Conservation (phyloP, 2,113 vertebrate species). For the Mastomys coucha region DNA sequence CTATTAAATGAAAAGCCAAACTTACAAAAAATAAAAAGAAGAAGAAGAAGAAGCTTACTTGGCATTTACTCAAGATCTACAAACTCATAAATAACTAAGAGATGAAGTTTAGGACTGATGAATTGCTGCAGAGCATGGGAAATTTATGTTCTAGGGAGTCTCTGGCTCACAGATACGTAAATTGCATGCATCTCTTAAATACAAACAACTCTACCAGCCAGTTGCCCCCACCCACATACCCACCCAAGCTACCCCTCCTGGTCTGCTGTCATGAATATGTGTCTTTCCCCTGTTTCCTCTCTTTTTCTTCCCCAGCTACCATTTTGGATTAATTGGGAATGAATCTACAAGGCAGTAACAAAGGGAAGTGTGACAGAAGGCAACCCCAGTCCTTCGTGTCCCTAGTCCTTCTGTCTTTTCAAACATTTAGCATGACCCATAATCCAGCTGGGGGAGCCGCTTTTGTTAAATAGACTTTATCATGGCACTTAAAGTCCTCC, state of each 20-base stretch:
- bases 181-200: slow-evolving; percentile 41
- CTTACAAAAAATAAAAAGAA: neutral
- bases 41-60: slow-evolving; percentile 43
- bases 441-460: no score
- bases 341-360: neutral
- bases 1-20: slow-evolving; percentile 60
- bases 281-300: neutral
- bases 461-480: no score
- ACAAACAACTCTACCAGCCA: slow-evolving; percentile 21
- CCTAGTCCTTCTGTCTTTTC: neutral
- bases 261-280: neutral
- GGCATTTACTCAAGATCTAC: slow-evolving; percentile 52
- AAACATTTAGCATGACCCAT: neutral
- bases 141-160: slow-evolving; percentile 55
- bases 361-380: neutral
- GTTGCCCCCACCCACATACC: neutral
- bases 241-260: neutral
- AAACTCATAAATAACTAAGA: slow-evolving; percentile 68
- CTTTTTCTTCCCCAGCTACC: neutral
- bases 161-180: slow-evolving; percentile 50
- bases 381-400: neutral
- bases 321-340: neutral
- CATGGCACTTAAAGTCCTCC: neutral
- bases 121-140: slow-evolving; percentile 2
- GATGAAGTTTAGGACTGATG: slow-evolving; percentile 29